Evolutionary conservation across 2,888 invertebrate species (phyloP).

Genomic region (Drosophila prolongata): DNA sequence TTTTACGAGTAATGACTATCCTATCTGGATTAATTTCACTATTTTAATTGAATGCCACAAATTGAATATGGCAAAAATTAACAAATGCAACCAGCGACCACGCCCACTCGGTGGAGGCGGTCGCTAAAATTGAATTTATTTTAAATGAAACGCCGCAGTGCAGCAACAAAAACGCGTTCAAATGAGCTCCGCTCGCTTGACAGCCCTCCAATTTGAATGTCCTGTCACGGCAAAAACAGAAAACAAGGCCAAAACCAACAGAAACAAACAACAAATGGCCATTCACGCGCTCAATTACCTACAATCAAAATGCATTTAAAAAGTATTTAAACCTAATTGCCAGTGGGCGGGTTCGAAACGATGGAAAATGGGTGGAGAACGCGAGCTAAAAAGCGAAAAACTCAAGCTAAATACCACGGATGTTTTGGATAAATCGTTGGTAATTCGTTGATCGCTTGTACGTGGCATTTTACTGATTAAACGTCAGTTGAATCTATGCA

Average conservation of each 20-base stretch:
- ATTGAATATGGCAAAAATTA: constrained; percentile 60
- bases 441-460: constrained; percentile 8
- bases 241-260: constrained; percentile 8
- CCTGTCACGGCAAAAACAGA: constrained; percentile 7
- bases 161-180: constrained; percentile 1
- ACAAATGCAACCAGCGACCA: constrained; percentile 34
- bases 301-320: constrained; percentile 75
- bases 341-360: constrained; percentile 3
- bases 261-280: constrained; percentile 50
- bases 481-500: not conserved
- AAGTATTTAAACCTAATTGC: constrained; percentile 72
- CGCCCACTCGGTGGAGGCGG: constrained; percentile 28
- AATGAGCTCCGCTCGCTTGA: constrained; percentile 23
- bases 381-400: constrained; percentile 7
- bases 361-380: constrained; percentile 1
- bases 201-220: constrained; percentile 11
- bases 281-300: constrained; percentile 62
- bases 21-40: constrained; percentile 55
- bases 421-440: constrained; percentile 19
- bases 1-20: constrained; percentile 30
- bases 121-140: constrained; percentile 33
- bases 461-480: not conserved
- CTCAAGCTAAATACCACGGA: constrained; percentile 1
- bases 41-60: constrained; percentile 65
- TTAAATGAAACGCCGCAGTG: constrained; percentile 15